A percentile compares a stretch with the other conserved stretches of the same genome.
Evolutionary conservation across 2,797 vertebrate genomes (phyloP).

Genomic region (Tragelaphus eurycerus): DNA sequence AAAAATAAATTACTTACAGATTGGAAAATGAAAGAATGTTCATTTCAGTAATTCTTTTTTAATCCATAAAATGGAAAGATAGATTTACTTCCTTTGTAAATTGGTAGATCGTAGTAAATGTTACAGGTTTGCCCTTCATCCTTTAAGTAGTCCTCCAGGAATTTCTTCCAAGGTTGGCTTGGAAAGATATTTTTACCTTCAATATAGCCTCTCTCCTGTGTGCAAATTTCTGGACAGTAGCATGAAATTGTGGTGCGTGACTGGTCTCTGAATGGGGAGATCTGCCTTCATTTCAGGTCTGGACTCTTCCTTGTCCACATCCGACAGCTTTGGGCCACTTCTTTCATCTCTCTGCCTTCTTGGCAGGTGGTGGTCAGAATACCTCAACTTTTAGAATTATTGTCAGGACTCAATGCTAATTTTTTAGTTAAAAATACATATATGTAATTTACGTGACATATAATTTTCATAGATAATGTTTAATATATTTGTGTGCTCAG

Average conservation of each 20-base stretch:
- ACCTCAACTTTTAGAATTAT: background rate
- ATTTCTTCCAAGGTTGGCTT: background rate
- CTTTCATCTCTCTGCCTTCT: background rate
- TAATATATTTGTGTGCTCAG: background rate
- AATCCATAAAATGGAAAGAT: background rate
- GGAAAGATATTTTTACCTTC: slow-evolving; percentile 10
- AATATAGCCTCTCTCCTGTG: background rate
- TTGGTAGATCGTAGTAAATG: background rate
- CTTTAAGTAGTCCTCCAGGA: background rate
- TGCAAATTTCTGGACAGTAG: background rate
- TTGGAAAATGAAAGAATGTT: background rate
- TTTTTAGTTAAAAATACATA: background rate
- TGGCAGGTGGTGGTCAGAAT: background rate
- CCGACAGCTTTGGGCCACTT: background rate
- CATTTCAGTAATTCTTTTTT: background rate
- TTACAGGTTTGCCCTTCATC: background rate
- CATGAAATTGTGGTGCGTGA: accelerated
- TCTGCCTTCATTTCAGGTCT: background rate
- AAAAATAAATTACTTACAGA: slow-evolving; percentile 10
- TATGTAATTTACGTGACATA: background rate
- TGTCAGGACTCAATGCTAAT: background rate
- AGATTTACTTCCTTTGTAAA: background rate
- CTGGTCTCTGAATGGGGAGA: background rate
- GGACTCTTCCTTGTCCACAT: background rate
- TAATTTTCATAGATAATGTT: background rate